A percentile compares a stretch with the other conserved stretches of the same genome.
Conservation (phyloP, 2,888 invertebrate species). For the Darwinula stevensoni region DNA sequence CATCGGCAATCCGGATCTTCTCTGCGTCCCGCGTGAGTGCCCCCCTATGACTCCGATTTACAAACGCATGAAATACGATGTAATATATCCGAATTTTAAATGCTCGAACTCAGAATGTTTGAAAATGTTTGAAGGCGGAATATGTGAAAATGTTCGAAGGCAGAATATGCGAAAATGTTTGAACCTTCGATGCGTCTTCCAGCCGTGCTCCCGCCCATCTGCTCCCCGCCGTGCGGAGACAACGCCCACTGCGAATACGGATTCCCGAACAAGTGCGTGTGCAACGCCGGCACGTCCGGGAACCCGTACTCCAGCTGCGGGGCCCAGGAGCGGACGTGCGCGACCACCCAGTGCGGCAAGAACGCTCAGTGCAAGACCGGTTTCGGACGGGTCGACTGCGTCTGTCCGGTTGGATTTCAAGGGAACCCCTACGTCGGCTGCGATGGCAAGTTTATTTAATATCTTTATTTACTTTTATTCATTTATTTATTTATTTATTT, state of each 20-base stretch:
- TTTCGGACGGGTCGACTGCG: slow-evolving; percentile 37
- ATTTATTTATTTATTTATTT: slow-evolving; percentile 1
- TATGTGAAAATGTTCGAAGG: too few species aligned
- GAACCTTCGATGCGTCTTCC: slow-evolving; percentile 15
- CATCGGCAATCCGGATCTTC: slow-evolving; percentile 56
- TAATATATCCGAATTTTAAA: too few species aligned
- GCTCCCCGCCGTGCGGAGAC: slow-evolving; percentile 43
- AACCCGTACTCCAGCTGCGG: slow-evolving; percentile 63
- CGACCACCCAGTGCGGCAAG: slow-evolving; percentile 36
- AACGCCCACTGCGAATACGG: slow-evolving; percentile 70
- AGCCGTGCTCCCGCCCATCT: slow-evolving; percentile 45
- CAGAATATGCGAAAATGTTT: neutral
- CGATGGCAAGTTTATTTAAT: too few species aligned
- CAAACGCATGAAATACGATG: too few species aligned
- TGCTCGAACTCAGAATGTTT: too few species aligned
- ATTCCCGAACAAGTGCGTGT: slow-evolving; percentile 40
- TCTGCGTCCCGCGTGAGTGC: slow-evolving; percentile 68
- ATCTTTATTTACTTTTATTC: too few species aligned
- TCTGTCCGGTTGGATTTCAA: slow-evolving; percentile 44
- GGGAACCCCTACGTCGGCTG: slow-evolving; percentile 68
- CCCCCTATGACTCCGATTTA: too few species aligned
- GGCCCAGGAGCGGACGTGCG: slow-evolving; percentile 34
- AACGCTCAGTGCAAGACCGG: slow-evolving; percentile 51
- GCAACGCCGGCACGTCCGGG: slow-evolving; percentile 50
- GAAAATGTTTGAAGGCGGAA: too few species aligned